A percentile compares a stretch with the other conserved stretches of the same genome.
These are phyloP conservation scores for Crocodylus rhombifer DNA, from an alignment of 2,797 vertebrate species.

Conservation along the genomic window DNA sequence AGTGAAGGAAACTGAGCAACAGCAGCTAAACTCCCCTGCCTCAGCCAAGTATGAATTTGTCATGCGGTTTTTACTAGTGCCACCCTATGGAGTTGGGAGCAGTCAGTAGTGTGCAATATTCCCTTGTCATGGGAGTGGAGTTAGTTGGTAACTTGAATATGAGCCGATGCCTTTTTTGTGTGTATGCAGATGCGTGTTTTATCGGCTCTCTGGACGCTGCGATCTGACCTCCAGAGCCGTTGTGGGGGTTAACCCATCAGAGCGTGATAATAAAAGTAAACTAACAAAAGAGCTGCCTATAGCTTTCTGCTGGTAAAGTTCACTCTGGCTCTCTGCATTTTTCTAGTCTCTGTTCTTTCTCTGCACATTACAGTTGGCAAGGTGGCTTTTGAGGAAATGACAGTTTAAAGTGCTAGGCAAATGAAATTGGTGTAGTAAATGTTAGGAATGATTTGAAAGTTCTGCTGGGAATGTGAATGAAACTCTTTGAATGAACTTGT, in stretches of 20 bases:
- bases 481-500: background rate
- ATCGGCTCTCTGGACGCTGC: background rate
- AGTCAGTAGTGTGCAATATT: background rate
- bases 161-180: background rate
- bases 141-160: background rate
- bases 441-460: slow-evolving; percentile 11
- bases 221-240: background rate
- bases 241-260: background rate
- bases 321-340: background rate
- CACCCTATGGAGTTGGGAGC: background rate
- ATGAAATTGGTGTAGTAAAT: slow-evolving; percentile 19
- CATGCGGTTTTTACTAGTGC: background rate
- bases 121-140: background rate
- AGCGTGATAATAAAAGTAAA: slow-evolving; percentile 60
- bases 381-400: background rate
- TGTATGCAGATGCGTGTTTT: background rate
- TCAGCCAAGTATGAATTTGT: background rate
- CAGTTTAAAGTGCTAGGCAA: background rate
- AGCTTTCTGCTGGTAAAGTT: slow-evolving; percentile 29
- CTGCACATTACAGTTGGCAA: background rate
- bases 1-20: rapidly evolving
- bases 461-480: background rate
- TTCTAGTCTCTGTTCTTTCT: background rate
- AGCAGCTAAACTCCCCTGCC: background rate
- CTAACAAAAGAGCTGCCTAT: slow-evolving; percentile 48